phyloP scores from a whole-genome alignment of 2,888 invertebrate genomes.

The Sepiola atlantica region DNA sequence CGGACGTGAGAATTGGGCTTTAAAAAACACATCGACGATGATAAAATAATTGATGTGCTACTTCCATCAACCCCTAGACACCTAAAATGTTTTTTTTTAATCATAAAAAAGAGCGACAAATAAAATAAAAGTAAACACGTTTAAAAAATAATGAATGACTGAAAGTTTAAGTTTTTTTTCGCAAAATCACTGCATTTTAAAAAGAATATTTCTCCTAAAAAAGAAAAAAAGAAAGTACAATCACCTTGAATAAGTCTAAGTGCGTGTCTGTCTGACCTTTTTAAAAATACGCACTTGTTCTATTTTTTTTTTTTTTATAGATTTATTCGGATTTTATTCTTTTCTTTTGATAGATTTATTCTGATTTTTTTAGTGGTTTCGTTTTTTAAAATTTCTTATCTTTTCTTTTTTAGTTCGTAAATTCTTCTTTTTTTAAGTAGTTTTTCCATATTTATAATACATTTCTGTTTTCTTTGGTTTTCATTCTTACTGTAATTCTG shows the following conservation, averaged over 20 bases:
- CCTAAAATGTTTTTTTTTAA: not conserved
- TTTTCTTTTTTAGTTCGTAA: no score
- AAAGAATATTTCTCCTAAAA: not conserved
- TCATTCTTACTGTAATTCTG: no score
- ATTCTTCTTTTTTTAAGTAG: no score
- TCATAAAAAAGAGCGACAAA: no score
- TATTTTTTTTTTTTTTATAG: not conserved
- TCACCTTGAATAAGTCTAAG: not conserved
- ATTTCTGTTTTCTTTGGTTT: no score
- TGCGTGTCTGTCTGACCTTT: not conserved
- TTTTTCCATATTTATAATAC: no score
- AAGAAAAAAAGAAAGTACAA: not conserved
- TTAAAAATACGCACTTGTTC: not conserved
- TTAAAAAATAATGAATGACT: no score
- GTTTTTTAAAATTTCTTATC: no score
- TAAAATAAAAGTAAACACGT: no score
- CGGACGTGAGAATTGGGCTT: not conserved
- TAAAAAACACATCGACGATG: not conserved
- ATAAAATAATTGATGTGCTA: constrained; percentile 6
- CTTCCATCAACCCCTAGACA: not conserved
- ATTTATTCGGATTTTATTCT: no score
- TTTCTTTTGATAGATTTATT: no score
- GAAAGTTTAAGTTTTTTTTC: not conserved
- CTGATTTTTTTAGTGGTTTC: no score
- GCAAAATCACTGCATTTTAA: not conserved